Conservation (phyloP, 2,797 vertebrate genomes). For the Lepidocolaptes lacrymiger region DNA sequence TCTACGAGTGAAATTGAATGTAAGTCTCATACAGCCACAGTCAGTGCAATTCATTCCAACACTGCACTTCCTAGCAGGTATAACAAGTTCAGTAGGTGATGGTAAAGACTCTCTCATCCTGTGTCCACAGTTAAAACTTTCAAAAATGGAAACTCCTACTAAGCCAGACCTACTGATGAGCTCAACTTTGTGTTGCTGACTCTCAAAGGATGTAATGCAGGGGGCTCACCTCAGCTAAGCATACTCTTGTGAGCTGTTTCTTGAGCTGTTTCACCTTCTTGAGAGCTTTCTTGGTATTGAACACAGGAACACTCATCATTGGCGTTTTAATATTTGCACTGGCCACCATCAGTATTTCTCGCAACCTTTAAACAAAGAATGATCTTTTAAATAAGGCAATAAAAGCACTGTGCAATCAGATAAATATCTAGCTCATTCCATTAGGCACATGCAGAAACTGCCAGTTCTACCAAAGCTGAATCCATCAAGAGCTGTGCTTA, state of each 20-base stretch:
- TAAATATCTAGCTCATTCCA: background rate
- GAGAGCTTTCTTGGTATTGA: constrained; percentile 84
- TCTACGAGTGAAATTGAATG: background rate
- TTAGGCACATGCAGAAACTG: background rate
- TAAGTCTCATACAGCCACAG: background rate
- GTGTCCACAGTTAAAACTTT: background rate
- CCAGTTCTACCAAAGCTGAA: background rate
- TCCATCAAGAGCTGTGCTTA: background rate
- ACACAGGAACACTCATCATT: constrained; percentile 93
- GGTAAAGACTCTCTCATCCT: background rate
- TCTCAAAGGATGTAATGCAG: background rate
- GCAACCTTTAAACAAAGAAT: constrained; percentile 78
- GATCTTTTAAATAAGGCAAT: background rate
- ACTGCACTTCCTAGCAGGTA: background rate
- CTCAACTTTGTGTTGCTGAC: background rate
- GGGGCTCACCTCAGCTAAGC: constrained; percentile 86
- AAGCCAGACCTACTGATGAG: background rate
- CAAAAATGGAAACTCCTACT: background rate
- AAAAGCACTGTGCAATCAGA: background rate
- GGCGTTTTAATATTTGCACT: constrained; percentile 94
- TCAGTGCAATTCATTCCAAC: background rate
- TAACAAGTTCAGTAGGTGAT: background rate
- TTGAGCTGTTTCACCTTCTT: constrained; percentile 86
- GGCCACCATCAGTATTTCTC: constrained; percentile 94
- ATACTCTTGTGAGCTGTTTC: constrained; percentile 88